Base-by-base conservation (phyloP, 2,888 invertebrate species). In the Gerris lacustris region DNA sequence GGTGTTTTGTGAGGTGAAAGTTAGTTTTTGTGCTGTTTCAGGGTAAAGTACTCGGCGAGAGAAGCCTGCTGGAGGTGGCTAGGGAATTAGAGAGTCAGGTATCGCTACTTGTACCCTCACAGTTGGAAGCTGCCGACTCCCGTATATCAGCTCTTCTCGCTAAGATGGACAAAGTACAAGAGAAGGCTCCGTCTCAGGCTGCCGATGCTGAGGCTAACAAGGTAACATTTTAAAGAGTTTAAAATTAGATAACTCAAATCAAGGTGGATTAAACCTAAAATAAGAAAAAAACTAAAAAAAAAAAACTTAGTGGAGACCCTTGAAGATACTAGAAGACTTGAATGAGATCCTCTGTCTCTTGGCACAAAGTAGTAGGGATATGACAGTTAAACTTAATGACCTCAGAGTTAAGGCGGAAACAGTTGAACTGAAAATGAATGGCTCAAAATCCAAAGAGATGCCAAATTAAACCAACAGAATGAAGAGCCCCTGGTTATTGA, bases 71-170 rank as follows among this genome's bases (percentile, higher is more conserved):
- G 76, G 92, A 91, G 74, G 88, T 91, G 43, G 90, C 92, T 0
- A 86, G 88, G 71, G 87, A 89, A 69, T 81, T 96, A 43, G 88
- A 89, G 74, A 88, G 91, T 0, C 91, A 91, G 78, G 85, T 92
- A 63, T 86, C 89, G 11, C 81, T 96, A 15, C 81, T 96, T 73
- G 94, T 96, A 77, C 87, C 90, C 0, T 84, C 85, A 15, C 92
- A 95, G 79, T 80, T 96, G 73, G 94, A 95, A 78, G 85, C 88
- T 66, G 88, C 94, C 69, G 96, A 96, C 80, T 89, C 88, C 5
- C 85, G 94, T 71, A 83, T 94, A 66, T 84, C 87, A 0, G 85
- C 88, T 11, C 83, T 96, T 66, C 83, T 89, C 6, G 85, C 88
- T 69, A 91, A 90, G 81, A 87, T 96, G 80, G 91, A 91, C 75